phyloP scores from a whole-genome alignment of 2,888 invertebrate species.

The Coenonympha glycerion region DNA sequence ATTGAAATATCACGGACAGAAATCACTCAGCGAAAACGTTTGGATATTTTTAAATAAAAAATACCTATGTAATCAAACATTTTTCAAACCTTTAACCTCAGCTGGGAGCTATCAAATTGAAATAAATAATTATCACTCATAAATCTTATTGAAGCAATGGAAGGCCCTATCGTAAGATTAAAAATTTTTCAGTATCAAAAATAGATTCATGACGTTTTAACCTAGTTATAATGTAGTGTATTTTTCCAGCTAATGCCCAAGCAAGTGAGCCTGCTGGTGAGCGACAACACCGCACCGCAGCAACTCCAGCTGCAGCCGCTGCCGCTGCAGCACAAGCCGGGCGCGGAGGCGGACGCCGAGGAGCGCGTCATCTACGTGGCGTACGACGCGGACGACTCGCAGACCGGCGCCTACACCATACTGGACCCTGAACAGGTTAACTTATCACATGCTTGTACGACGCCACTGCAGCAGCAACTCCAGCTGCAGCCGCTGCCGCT shows the following conservation, averaged over 20 bases:
- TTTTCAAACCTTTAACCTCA: no score
- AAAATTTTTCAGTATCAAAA: no score
- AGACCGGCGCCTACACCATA: constrained; percentile 47
- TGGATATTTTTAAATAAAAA: no score
- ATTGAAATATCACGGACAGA: no score
- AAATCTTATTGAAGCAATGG: no score
- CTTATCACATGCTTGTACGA: constrained; percentile 17
- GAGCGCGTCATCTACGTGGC: constrained; percentile 66
- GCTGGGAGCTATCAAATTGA: no score
- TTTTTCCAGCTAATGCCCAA: constrained; percentile 36
- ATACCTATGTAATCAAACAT: no score
- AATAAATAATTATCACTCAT: no score
- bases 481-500: constrained; percentile 4
- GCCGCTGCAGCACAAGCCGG: constrained; percentile 18
- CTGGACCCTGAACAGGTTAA: constrained; percentile 50
- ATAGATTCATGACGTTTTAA: no score
- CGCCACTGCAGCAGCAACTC: constrained; percentile 19
- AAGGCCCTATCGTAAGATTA: no score
- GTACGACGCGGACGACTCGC: constrained; percentile 51
- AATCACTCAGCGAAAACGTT: no score
- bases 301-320: constrained; percentile 11
- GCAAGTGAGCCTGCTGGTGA: constrained; percentile 54
- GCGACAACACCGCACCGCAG: constrained; percentile 26
- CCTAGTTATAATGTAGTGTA: no score
- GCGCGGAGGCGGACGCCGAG: constrained; percentile 30